Base-by-base conservation (phyloP, 2,113 vertebrate species). In the Centropus bengalensis region DNA sequence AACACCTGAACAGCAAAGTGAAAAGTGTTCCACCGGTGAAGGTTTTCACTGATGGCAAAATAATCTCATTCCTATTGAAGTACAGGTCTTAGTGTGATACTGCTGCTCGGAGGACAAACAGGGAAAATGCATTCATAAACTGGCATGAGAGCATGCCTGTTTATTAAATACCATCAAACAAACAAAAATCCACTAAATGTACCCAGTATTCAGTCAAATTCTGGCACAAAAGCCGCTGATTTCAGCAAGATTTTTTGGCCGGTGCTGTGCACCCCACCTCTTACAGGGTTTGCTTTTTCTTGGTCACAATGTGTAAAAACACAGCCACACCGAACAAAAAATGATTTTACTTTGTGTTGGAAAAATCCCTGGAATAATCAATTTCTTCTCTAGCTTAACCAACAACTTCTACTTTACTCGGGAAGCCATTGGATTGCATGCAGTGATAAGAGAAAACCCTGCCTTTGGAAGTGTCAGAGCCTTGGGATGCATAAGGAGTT, bases 301-400 rank as follows among this genome's bases (percentile, higher is more conserved):
- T 92, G 76, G 60, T 78, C 0, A 0, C 44, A 30, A 13, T 56
- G 42, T 59, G 45, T 81, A 74, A 88, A 95, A 92, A 70, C 44
- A 89, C n/a, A 86, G 59, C 32, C 67, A 77, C 9, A 18, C 15
- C 76, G n/a, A 93, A 93, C 60, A 83, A 90, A 90, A 86, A 81
- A 60, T 51, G 47, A 86, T 92, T 88, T 83, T 83, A 93, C 60
- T 52, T 83, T 74, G 33, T 63, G 42, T 52, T 92, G 86, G 86
- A 80, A 95, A 94, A 91, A 90, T 20, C 59, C 28, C 26, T 77
- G 70, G 64, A 91, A 86, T 40, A 92, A 88, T 88, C 52, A 55
- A 90, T 89, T 93, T 92, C 92, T 87, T 69, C 91, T 54, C 74
- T 33, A 58, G 62, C 58, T 94, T 60, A 90, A 64, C 60, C 32